These are phyloP conservation scores for Indicator maculatus DNA, from an alignment of 2,113 vertebrate genomes.

Conservation along the genomic window DNA sequence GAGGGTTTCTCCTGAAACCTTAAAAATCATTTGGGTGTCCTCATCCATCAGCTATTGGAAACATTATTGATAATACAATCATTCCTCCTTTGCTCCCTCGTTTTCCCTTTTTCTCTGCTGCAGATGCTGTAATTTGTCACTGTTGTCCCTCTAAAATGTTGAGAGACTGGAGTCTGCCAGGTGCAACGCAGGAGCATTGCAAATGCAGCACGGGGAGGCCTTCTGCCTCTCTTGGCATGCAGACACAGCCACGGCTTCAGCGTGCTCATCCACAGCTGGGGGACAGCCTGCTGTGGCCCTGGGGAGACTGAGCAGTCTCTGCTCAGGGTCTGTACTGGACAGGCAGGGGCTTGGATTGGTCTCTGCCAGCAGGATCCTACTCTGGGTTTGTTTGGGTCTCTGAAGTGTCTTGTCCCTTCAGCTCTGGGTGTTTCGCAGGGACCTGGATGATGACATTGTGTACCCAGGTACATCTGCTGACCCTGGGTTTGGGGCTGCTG, in stretches of 20 bases:
- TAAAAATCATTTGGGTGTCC: constrained; percentile 4
- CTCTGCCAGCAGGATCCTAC: neutral
- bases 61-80: constrained; percentile 41
- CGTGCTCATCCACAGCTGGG: neutral
- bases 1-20: neutral
- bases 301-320: neutral
- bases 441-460: neutral
- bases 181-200: neutral
- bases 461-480: neutral
- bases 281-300: neutral
- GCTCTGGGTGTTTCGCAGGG: neutral
- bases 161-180: neutral
- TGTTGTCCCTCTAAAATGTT: neutral
- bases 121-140: constrained; percentile 33
- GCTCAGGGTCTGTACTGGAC: neutral
- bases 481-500: neutral
- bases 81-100: neutral
- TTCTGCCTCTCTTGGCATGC: neutral
- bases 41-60: constrained; percentile 50
- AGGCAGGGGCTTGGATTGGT: neutral
- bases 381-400: neutral
- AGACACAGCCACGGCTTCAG: neutral
- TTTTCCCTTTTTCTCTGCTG: neutral
- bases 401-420: neutral
- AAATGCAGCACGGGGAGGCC: neutral